Conservation (phyloP, 2,113 vertebrate species). For the Larimichthys crocea region DNA sequence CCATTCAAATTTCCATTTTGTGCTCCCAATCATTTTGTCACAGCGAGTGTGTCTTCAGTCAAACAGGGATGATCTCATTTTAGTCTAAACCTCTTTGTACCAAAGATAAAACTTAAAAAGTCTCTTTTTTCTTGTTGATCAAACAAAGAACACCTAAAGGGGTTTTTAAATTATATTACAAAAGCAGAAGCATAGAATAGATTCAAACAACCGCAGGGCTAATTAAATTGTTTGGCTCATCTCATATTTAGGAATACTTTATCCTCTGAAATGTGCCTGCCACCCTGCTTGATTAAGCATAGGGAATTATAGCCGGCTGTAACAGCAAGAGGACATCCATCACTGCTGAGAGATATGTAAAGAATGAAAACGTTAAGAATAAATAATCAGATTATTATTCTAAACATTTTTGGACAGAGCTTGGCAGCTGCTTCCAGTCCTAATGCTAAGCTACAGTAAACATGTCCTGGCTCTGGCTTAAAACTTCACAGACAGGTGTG, state of each 20-base stretch:
- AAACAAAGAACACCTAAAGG: constrained; percentile 28
- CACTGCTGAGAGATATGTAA: background rate
- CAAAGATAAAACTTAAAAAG: background rate
- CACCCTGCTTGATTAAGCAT: constrained; percentile 23
- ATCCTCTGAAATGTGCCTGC: constrained; percentile 26
- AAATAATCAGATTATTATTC: background rate
- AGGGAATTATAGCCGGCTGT: constrained; percentile 11
- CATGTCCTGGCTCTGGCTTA: background rate
- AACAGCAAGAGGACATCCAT: constrained; percentile 4
- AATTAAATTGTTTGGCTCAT: constrained; percentile 43
- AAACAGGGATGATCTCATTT: background rate
- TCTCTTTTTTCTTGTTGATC: constrained; percentile 11
- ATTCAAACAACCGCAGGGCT: constrained; percentile 45
- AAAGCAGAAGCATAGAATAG: constrained; percentile 7
- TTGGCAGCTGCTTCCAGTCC: background rate
- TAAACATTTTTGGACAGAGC: background rate
- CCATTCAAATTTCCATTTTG: background rate
- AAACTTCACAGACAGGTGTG: background rate
- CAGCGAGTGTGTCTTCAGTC: background rate
- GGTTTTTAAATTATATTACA: constrained; percentile 14
- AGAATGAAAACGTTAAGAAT: background rate
- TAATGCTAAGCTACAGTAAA: too few species aligned
- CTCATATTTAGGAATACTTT: constrained; percentile 24
- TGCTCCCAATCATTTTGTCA: background rate
- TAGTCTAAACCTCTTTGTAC: background rate